Base-by-base conservation (phyloP, 1,140 invertebrate genomes). In the Archivesica marissinica region DNA sequence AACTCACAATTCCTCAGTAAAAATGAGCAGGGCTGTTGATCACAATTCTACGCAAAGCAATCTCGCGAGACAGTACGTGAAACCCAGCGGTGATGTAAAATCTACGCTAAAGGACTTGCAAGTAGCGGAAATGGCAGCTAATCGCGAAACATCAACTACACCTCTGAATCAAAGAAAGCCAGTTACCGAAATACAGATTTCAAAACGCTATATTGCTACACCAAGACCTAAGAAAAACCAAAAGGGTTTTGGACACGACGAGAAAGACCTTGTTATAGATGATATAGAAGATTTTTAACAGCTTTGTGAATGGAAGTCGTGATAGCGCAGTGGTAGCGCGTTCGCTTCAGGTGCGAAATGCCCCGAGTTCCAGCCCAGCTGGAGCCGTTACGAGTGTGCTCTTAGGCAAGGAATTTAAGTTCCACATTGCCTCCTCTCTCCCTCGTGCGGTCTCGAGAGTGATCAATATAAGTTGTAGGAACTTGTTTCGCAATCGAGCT, bases 241-340 rank as follows among this genome's bases (percentile, higher is more conserved):
- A 23, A 80, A 80, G 25, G 77, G 77, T 23, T 80, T 80, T 66
- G 38, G 77, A 0, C 77, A 30, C 20, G 77, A 80, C 9, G 77
- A 80, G 17, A 66, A 50, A 50, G 77, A 80, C 25, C 23, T 80
- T 9, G 44, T 44, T 33, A 41, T 80, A 2, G 77, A 66, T 35
- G 77, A 80, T 28, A 50, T 80, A 6, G 77, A 80, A 52, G 77
- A 80, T 28, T 80, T 80, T 52, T 80, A 80, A 30, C 2, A 52
- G 2, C n/a, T 9, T n/a, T n/a, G n/a, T n/a, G n/a, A n/a, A n/a
- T n/a, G n/a, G n/a, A n/a, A n/a, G n/a, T n/a, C n/a, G n/a, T n/a
- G n/a, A n/a, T n/a, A n/a, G n/a, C n/a, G n/a, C n/a, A n/a, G n/a
- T n/a, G n/a, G n/a, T n/a, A n/a, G n/a, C n/a, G n/a, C n/a, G n/a